A percentile compares a stretch with the other conserved stretches of the same genome.
Evolutionary conservation across 2,797 vertebrate genomes (phyloP).

Genomic region (Leucoraja ocellata): DNA sequence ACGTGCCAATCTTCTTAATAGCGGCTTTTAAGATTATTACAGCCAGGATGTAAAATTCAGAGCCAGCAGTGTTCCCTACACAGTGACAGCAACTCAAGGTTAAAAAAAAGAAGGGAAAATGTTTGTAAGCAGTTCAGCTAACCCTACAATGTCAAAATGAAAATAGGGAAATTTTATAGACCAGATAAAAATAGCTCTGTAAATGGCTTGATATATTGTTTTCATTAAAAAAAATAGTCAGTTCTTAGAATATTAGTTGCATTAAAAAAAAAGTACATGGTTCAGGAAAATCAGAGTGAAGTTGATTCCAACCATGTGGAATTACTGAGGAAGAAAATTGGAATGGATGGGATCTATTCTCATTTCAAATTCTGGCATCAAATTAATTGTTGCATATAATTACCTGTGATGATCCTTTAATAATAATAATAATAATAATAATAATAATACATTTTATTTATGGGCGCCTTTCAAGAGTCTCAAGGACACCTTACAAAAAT

Average conservation of each 20-base stretch:
- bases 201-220: neutral
- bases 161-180: neutral
- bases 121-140: neutral
- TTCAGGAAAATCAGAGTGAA: neutral
- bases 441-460: too few species aligned
- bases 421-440: too few species aligned
- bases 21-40: slow-evolving; percentile 73
- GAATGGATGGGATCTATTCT: neutral
- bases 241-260: neutral
- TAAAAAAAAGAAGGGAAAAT: slow-evolving; percentile 46
- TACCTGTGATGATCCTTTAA: too few species aligned
- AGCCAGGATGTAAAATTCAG: slow-evolving; percentile 68
- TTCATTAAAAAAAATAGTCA: neutral
- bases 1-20: slow-evolving; percentile 66
- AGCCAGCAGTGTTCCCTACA: slow-evolving; percentile 62
- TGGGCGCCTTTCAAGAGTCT: too few species aligned
- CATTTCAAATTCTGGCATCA: neutral
- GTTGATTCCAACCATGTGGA: neutral
- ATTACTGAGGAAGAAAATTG: neutral
- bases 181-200: neutral
- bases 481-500: too few species aligned
- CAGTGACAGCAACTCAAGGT: slow-evolving; percentile 58
- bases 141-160: neutral
- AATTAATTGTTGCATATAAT: neutral
- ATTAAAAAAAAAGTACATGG: neutral